Evolutionary conservation across 2,113 vertebrate species (phyloP), one percentile per base, ranked within the genome.

Genomic region (Heterocephalus glaber): DNA sequence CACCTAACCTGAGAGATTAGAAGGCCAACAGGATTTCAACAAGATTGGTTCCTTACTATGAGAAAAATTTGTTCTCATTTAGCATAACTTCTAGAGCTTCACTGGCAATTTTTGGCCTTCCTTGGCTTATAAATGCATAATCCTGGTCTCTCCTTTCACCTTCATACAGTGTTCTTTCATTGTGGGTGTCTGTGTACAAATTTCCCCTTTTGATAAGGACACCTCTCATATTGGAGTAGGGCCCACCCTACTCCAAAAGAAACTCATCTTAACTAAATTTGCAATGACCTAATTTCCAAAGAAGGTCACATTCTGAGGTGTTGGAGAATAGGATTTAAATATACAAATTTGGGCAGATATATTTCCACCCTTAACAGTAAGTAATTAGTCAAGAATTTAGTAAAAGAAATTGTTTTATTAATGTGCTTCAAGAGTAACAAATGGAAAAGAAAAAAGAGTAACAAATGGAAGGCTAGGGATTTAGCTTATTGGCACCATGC

Each of bases 231-330:
- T 38, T 86, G 58, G 47, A 89, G 61, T 93, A 93, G n/a, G 24
- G 24, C 26, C 38, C 41, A 83, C 49, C 52, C 19, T 96, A 66
- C 41, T 89, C 17, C 12, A 70, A 5, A 54, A 94, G 7, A n/a
- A 94, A 47, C 58, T 97, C 63, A 82, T 52, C 38, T 80, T 93
- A 84, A 90, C 52, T 95, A 90, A 76, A 87, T 94, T 58, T 90
- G 4, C 63, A 96, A 1, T 90, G 52, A 83, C 13, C 80, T 47
- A 81, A 35, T 89, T 93, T 94, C 65, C 66, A 92, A 65, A 63
- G 77, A 82, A 87, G 30, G 20, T 44, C 44, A 83, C 35, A 92
- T 90, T 82, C 68, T 90, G 85, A 90, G 52, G 8, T 90, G 16
- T 52, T 94, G 7, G 60, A 19, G 5, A 12, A 88, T 65, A 89